Evolutionary conservation across 1,140 invertebrate species (phyloP).

Genomic region (Oedothorax gibbosus): DNA sequence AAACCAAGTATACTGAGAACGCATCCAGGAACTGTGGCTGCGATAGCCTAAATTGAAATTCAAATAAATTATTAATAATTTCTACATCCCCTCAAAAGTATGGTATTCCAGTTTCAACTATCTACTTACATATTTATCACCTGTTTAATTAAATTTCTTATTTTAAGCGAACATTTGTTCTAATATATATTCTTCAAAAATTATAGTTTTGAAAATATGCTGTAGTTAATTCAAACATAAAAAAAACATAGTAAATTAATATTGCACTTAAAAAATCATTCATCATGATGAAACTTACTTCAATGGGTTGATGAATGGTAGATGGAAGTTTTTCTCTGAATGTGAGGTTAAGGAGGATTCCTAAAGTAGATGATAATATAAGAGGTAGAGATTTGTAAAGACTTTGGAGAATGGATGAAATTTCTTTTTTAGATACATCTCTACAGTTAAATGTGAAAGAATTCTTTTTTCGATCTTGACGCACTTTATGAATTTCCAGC

Average conservation of each 20-base stretch:
- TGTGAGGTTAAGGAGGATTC: constrained; percentile 16
- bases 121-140: too few relatives aligned
- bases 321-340: not conserved
- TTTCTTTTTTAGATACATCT: constrained; percentile 3
- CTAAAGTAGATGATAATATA: not conserved
- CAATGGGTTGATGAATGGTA: constrained; percentile 24
- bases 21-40: constrained; percentile 36
- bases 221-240: too few relatives aligned
- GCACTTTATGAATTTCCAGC: constrained; percentile 3
- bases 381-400: constrained; percentile 15
- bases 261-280: too few relatives aligned
- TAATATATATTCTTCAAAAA: too few relatives aligned
- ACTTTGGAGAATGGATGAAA: not conserved
- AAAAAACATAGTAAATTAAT: too few relatives aligned
- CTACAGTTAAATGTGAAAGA: not conserved
- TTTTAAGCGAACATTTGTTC: too few relatives aligned
- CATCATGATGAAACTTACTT: constrained; percentile 9
- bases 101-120: too few relatives aligned
- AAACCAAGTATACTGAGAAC: constrained; percentile 38
- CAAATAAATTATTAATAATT: too few relatives aligned
- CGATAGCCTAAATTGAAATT: constrained; percentile 10
- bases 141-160: too few relatives aligned
- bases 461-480: not conserved
- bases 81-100: too few relatives aligned
- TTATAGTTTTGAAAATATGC: too few relatives aligned